Evolutionary conservation across 2,797 vertebrate genomes (phyloP), one percentile per base, ranked within the genome.

Genomic region (Thalassophryne amazonica): DNA sequence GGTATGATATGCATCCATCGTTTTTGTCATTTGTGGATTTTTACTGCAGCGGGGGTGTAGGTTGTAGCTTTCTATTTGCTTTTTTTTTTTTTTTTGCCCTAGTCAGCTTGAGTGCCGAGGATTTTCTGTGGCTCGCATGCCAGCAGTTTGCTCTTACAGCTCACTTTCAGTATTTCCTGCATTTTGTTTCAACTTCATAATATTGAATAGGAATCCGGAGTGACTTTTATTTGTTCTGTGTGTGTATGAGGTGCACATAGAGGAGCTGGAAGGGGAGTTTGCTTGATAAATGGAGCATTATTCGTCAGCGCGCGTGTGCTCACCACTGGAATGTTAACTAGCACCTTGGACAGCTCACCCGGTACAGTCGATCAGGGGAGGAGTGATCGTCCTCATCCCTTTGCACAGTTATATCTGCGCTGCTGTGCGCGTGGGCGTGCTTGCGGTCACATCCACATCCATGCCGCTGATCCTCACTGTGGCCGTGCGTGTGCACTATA

Each of bases 291-390:
- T 83, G 84, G 81, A 84, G 76, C 81, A 78, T 83, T 83, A 78
- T 88, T 85, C 81, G 76, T 79, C 79, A 52, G 81, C 62, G 76
- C 73, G 86, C 73, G 82, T 75, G 84, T 70, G 86, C 81, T 83
- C 86, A 82, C 86, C 84, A 82, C 78, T 60, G 84, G 86, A 88
- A 88, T 88, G 86, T 88, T 88, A 88, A 88, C 83, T 73, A 88
- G 84, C 83, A 85, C 80, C 84, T 88, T 83, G 84, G 80, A 84
- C 78, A 84, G 80, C 72, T 14, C 57, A 64, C 77, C 72, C 76
- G 62, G 64, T 33, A 66, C 63, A 46, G 38, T 30, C 63, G 38
- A 48, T 54, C 59, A 54, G 43, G 49, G 56, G 63, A 65, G 73
- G 65, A 77, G 60, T 41, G 40, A 55, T 23, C 33, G 40, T 25